A percentile compares a stretch with the other conserved stretches of the same genome.
Evolutionary conservation across 2,888 invertebrate genomes (phyloP).

Genomic region (Scelioninae gen. 2): DNA sequence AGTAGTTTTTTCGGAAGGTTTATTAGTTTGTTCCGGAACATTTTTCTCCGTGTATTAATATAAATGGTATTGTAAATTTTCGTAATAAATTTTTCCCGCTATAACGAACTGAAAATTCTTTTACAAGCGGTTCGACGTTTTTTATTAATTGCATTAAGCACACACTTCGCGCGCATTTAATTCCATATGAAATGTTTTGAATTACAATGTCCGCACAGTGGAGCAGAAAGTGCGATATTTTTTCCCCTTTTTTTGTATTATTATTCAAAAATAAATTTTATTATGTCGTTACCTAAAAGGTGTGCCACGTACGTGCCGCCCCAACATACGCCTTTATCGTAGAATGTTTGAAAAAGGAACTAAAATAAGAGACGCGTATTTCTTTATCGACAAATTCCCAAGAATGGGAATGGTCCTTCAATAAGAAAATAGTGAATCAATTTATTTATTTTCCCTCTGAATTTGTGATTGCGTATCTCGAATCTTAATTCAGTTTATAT

Average conservation of each 20-base stretch:
- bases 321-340: conserved; percentile 43
- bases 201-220: conserved; percentile 26
- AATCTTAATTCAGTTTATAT: conserved; percentile 1
- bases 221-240: conserved; percentile 9
- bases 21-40: no score
- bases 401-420: conserved; percentile 41
- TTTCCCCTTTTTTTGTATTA: conserved; percentile 4
- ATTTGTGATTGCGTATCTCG: conserved; percentile 18
- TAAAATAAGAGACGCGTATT: conserved; percentile 46
- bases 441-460: conserved; percentile 38
- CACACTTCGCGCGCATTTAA: conserved; percentile 25
- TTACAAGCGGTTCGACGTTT: neutral
- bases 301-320: conserved; percentile 53
- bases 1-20: no score
- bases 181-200: conserved; percentile 38
- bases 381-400: conserved; percentile 48
- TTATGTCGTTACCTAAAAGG: conserved; percentile 52
- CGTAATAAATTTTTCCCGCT: no score
- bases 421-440: conserved; percentile 40
- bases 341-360: conserved; percentile 45
- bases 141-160: conserved; percentile 30
- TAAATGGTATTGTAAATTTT: no score
- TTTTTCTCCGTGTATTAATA: no score
- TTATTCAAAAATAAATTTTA: conserved; percentile 44
- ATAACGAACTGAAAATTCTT: no score